A percentile compares a stretch with the other conserved stretches of the same genome.
phyloP scores from a whole-genome alignment of 2,113 vertebrate species.

The Leptobrachium ailaonicum region DNA sequence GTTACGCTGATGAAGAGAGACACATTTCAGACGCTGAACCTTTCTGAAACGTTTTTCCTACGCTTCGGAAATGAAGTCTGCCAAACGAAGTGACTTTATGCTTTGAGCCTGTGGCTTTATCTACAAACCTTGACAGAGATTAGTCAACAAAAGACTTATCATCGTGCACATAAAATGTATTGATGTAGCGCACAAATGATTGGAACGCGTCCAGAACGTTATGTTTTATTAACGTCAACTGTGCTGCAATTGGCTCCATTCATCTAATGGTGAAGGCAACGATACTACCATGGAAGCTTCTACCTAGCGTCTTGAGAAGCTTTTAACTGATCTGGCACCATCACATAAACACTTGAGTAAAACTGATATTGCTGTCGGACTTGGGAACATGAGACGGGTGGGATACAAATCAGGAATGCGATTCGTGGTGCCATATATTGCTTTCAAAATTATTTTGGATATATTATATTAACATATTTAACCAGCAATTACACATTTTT shows the following conservation, averaged over 20 bases:
- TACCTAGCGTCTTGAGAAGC: conserved; percentile 16
- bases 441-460: no score
- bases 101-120: conserved; percentile 24
- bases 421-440: background rate
- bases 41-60: conserved; percentile 11
- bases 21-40: conserved; percentile 7
- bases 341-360: conserved; percentile 18
- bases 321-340: conserved; percentile 43
- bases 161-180: background rate
- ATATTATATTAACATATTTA: no score
- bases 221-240: conserved; percentile 21
- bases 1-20: conserved; percentile 31
- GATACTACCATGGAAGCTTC: conserved; percentile 31
- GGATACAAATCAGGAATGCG: conserved; percentile 2
- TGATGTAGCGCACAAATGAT: conserved; percentile 18
- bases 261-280: conserved; percentile 10
- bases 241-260: conserved; percentile 29
- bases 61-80: conserved; percentile 10
- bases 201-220: conserved; percentile 8
- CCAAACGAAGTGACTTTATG: conserved; percentile 22
- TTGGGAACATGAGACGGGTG: conserved; percentile 23
- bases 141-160: conserved; percentile 29
- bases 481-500: no score
- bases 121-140: conserved; percentile 37
- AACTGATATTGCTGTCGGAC: conserved; percentile 5